These are phyloP conservation scores for Sinocyclocheilus maitianheensis DNA, from an alignment of 2,113 vertebrate genomes.

Conservation along the genomic window DNA sequence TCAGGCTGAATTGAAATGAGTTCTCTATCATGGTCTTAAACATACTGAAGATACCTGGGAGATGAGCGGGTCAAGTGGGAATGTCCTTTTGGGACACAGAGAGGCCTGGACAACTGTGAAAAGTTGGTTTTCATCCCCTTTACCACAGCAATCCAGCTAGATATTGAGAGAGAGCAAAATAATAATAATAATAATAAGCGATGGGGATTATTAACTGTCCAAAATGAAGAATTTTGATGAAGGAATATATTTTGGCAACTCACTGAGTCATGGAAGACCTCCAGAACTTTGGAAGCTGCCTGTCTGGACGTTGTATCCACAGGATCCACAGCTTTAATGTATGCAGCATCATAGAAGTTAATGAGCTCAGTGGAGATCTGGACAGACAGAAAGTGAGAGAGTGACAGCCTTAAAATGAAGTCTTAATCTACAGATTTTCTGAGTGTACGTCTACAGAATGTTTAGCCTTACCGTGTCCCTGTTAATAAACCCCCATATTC, in stretches of 20 bases:
- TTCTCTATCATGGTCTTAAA: background rate
- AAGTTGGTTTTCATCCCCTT: constrained; percentile 56
- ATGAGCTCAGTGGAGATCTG: constrained; percentile 90
- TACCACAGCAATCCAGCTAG: constrained; percentile 90
- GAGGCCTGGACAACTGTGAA: constrained; percentile 10
- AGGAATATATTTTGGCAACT: background rate
- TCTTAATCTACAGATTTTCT: background rate
- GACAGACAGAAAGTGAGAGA: background rate
- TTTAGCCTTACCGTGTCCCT: constrained; percentile 84
- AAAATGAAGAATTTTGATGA: background rate
- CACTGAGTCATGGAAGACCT: constrained; percentile 87
- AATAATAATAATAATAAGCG: background rate
- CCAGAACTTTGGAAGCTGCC: constrained; percentile 76
- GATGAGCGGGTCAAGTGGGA: background rate
- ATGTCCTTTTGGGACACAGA: constrained; percentile 19
- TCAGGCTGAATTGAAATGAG: background rate
- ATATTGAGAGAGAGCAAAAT: constrained; percentile 31
- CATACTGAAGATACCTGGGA: constrained; percentile 34
- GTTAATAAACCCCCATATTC: constrained; percentile 96
- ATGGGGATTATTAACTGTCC: background rate
- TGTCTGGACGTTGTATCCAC: background rate
- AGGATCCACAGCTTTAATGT: constrained; percentile 66
- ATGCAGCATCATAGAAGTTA: constrained; percentile 85
- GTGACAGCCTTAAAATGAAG: background rate
- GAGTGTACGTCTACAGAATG: background rate